Percentiles rank a stretch among this genome's conserved stretches.
Conservation (phyloP, 2,113 vertebrate species). For the Xyliphius kryptos region DNA sequence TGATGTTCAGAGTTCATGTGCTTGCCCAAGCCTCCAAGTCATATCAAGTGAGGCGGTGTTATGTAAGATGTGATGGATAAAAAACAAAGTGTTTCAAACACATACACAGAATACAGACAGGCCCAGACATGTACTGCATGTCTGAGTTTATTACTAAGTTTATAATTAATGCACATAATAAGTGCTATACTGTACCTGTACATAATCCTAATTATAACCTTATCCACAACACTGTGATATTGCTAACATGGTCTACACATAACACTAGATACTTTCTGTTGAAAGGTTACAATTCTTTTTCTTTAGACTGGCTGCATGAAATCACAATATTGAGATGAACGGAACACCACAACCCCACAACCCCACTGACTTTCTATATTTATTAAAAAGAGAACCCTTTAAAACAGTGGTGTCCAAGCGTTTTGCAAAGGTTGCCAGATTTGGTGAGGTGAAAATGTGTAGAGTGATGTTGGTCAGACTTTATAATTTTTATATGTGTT, state of each 20-base stretch:
- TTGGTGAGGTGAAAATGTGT: too few species aligned
- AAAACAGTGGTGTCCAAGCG: too few species aligned
- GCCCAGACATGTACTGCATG: neutral
- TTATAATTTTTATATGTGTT: too few species aligned
- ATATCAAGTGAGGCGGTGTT: constrained; percentile 35
- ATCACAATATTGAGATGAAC: neutral
- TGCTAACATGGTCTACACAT: neutral
- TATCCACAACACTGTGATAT: too few species aligned
- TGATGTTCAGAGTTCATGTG: constrained; percentile 31
- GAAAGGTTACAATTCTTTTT: neutral
- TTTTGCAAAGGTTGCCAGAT: too few species aligned
- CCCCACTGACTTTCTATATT: neutral
- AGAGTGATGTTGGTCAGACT: too few species aligned
- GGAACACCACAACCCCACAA: too few species aligned
- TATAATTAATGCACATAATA: neutral
- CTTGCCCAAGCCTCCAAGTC: constrained; percentile 9
- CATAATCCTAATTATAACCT: neutral
- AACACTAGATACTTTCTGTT: neutral
- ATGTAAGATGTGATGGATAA: constrained; percentile 19
- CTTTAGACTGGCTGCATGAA: neutral
- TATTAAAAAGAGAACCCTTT: neutral
- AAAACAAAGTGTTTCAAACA: neutral
- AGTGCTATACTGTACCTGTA: neutral
- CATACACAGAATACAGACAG: neutral
- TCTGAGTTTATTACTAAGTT: neutral